These are phyloP conservation scores for Yponomeuta malinellus DNA, from an alignment of 2,888 invertebrate genomes.

Conservation along the genomic window DNA sequence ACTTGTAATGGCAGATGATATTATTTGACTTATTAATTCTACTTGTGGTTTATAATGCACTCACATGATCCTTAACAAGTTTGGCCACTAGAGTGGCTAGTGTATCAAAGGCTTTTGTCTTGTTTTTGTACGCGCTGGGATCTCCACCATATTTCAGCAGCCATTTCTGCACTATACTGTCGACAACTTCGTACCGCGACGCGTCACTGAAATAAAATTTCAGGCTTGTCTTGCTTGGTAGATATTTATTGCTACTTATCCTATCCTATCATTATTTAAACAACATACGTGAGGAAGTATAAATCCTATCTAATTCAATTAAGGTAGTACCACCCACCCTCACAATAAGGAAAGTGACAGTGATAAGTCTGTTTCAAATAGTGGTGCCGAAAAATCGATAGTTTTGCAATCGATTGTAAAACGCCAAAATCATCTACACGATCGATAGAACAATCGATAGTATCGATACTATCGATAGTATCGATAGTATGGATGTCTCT, in stretches of 20 bases:
- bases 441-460: too few relatives aligned
- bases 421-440: too few relatives aligned
- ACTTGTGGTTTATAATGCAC: slow-evolving; percentile 17
- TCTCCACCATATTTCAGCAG: slow-evolving; percentile 54
- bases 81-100: slow-evolving; percentile 52
- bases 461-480: too few relatives aligned
- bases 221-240: not conserved
- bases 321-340: too few relatives aligned
- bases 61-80: slow-evolving; percentile 54
- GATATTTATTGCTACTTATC: not conserved
- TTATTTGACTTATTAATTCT: not conserved
- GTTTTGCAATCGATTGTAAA: too few relatives aligned
- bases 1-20: not conserved
- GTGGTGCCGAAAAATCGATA: too few relatives aligned
- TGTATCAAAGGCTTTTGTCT: slow-evolving; percentile 59
- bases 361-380: too few relatives aligned
- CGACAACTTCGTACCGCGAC: slow-evolving; percentile 56
- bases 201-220: slow-evolving; percentile 32
- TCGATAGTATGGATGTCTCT: too few relatives aligned
- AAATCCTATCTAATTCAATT: too few relatives aligned
- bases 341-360: too few relatives aligned
- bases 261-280: too few relatives aligned
- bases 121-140: slow-evolving; percentile 55
- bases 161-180: slow-evolving; percentile 52
- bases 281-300: too few relatives aligned